Percentiles rank a stretch among this genome's conserved stretches.
Evolutionary conservation across 2,888 invertebrate species (phyloP).

Genomic region (Synanthedon tipuliformis): DNA sequence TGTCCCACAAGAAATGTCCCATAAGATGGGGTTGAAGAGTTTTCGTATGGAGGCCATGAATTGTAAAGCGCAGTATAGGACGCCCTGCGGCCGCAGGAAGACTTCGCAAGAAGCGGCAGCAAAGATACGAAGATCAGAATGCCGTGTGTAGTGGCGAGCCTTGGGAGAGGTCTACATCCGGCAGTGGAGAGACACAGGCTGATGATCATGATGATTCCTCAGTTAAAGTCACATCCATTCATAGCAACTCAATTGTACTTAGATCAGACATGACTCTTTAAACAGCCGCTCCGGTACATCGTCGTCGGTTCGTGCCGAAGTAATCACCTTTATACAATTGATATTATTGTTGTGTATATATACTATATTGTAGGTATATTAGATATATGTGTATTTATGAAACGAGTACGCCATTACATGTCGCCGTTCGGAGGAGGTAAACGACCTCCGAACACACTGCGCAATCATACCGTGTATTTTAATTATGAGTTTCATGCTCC

Average conservation of each 20-base stretch:
- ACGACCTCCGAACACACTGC: conserved; percentile 3
- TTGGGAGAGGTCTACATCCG: no score
- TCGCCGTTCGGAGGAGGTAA: conserved; percentile 9
- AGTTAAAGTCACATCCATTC: not conserved
- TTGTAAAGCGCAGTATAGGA: no score
- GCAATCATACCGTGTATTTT: not conserved
- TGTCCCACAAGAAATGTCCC: no score
- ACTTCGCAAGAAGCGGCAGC: no score
- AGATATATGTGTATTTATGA: conserved; percentile 7
- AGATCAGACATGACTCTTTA: not conserved
- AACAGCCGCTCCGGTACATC: conserved; percentile 3
- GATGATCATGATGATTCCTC: no score
- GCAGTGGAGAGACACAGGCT: no score
- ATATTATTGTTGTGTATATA: conserved; percentile 22
- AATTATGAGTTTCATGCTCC: not conserved
- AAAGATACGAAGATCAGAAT: no score
- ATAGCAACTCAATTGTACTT: not conserved
- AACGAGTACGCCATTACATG: conserved; percentile 1
- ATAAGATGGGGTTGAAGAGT: no score
- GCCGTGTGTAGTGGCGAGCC: no score
- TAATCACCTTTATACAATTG: conserved; percentile 33
- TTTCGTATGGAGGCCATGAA: no score
- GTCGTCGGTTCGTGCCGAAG: conserved; percentile 26
- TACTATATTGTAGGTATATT: conserved; percentile 12
- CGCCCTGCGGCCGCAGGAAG: no score